Percentiles rank a stretch among this genome's conserved stretches.
These are phyloP conservation scores for Rostratula benghalensis DNA, from an alignment of 2,113 vertebrate species.

Conservation along the genomic window DNA sequence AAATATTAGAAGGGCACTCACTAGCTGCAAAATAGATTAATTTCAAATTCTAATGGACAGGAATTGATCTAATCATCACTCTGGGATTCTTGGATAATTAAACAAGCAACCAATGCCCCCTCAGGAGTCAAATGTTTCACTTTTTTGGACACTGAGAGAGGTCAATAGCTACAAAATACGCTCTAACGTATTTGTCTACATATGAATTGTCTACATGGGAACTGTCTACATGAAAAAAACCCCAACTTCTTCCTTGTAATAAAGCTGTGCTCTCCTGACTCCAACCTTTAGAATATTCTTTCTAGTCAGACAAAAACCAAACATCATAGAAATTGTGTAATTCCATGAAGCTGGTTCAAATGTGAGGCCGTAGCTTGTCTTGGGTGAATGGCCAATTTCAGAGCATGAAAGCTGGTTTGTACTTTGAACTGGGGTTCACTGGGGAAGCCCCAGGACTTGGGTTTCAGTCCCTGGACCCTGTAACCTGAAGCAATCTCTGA, in stretches of 20 bases:
- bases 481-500: neutral
- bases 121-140: neutral
- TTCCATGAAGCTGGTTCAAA: neutral
- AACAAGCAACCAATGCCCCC: neutral
- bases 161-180: neutral
- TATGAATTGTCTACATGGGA: neutral
- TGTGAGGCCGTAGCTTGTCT: neutral
- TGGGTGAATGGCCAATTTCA: neutral
- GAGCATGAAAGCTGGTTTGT: neutral
- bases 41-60: slow-evolving; percentile 56
- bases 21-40: slow-evolving; percentile 40
- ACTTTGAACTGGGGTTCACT: neutral
- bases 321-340: neutral
- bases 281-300: neutral
- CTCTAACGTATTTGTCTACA: neutral
- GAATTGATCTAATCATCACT: slow-evolving; percentile 47
- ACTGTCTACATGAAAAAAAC: neutral
- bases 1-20: slow-evolving; percentile 22
- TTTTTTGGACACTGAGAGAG: neutral
- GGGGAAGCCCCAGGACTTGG: neutral
- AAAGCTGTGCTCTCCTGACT: neutral
- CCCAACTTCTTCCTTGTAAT: neutral
- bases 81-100: neutral
- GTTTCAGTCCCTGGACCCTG: neutral
- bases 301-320: neutral